phyloP scores from a whole-genome alignment of 2,888 invertebrate genomes.

The Dermolepida albohirtum region DNA sequence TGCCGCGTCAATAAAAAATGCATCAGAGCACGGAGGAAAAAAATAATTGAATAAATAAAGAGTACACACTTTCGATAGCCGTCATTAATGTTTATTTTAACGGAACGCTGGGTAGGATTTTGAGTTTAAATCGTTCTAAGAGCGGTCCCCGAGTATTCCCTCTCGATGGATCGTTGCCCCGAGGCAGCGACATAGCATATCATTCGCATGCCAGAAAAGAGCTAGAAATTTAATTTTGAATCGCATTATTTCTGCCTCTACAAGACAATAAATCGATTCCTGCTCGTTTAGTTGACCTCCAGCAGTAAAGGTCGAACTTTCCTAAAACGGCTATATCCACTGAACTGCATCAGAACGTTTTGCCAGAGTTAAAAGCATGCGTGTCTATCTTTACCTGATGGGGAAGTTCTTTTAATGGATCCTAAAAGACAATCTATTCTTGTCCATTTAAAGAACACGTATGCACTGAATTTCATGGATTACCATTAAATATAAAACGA shows the following conservation, averaged over 20 bases:
- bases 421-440: constrained; percentile 29
- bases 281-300: constrained; percentile 41
- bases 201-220: constrained; percentile 59
- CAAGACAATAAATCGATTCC: constrained; percentile 61
- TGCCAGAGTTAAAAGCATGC: constrained; percentile 23
- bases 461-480: too few relatives aligned
- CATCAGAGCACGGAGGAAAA: neutral
- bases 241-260: constrained; percentile 61
- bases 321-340: constrained; percentile 25
- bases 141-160: constrained; percentile 9
- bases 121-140: constrained; percentile 17
- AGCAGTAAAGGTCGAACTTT: constrained; percentile 29
- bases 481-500: too few relatives aligned
- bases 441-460: neutral
- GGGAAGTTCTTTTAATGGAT: constrained; percentile 25
- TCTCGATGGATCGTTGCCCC: constrained; percentile 43
- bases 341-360: constrained; percentile 35
- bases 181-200: constrained; percentile 54
- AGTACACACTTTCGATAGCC: neutral
- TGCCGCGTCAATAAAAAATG: too few relatives aligned
- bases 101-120: constrained; percentile 22
- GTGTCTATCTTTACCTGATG: constrained; percentile 24
- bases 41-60: constrained; percentile 11
- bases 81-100: constrained; percentile 30
- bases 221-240: constrained; percentile 62